Evolutionary conservation across 2,797 vertebrate genomes (phyloP).

Genomic region (Mus caroli): DNA sequence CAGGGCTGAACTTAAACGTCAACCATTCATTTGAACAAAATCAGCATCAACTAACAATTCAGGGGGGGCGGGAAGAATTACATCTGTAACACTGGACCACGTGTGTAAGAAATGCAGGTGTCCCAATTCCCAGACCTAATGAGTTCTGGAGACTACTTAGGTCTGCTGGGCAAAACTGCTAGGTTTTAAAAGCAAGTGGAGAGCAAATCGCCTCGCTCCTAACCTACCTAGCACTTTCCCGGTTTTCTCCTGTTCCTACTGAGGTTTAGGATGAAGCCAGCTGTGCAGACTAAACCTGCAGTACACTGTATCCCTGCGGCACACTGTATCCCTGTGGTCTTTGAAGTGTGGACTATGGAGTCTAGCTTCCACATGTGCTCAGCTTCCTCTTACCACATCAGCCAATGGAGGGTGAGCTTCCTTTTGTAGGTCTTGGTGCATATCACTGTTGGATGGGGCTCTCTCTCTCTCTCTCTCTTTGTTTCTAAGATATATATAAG

Average conservation of each 20-base stretch:
- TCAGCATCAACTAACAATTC: constrained; percentile 1
- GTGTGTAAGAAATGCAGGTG: background rate
- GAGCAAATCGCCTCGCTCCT: background rate
- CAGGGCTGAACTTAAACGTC: constrained; percentile 14
- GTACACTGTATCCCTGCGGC: too few species aligned
- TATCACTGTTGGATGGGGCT: background rate
- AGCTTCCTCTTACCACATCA: background rate
- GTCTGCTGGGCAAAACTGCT: background rate
- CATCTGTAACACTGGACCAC: background rate
- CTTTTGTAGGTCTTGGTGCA: background rate
- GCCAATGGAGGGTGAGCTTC: background rate
- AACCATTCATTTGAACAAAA: constrained; percentile 31
- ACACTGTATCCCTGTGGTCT: too few species aligned
- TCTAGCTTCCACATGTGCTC: background rate
- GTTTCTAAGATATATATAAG: too few species aligned
- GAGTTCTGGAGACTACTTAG: constrained; percentile 17
- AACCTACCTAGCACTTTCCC: background rate
- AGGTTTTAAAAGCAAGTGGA: constrained; percentile 14
- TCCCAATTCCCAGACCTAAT: background rate
- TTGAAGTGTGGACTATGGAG: background rate
- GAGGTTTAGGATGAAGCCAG: background rate
- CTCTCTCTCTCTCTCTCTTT: too few species aligned
- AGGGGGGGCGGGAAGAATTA: background rate
- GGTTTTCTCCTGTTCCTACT: background rate
- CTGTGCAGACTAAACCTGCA: background rate